These are phyloP conservation scores for Chrysopilus asiliformis DNA, from an alignment of 2,888 invertebrate genomes.

Conservation along the genomic window DNA sequence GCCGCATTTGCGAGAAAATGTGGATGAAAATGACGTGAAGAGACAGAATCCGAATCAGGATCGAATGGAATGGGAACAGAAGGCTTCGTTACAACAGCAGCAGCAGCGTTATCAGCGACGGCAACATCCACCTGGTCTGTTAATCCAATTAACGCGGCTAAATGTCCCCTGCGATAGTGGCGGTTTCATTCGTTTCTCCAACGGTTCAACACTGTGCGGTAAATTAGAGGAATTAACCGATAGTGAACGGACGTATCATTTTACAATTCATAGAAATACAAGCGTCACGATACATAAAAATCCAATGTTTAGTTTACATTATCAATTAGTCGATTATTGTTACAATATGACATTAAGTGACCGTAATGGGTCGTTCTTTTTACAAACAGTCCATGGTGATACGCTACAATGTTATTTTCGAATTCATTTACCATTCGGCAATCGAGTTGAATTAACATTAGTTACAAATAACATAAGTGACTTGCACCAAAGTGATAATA, in stretches of 20 bases:
- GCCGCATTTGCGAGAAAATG: constrained; percentile 19
- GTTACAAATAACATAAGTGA: constrained; percentile 23
- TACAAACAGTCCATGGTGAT: constrained; percentile 42
- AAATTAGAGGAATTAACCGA: constrained; percentile 53
- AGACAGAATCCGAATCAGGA: not conserved
- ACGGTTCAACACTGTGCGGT: constrained; percentile 45
- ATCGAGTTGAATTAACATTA: constrained; percentile 47
- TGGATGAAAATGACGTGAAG: not conserved
- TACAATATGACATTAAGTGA: constrained; percentile 52
- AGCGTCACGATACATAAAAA: constrained; percentile 45
- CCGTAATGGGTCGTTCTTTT: constrained; percentile 51
- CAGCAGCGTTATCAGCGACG: constrained; percentile 1
- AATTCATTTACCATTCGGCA: constrained; percentile 57
- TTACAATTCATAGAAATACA: constrained; percentile 38
- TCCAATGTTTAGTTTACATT: constrained; percentile 52
- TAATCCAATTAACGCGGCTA: constrained; percentile 50
- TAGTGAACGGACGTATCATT: constrained; percentile 47
- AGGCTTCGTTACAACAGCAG: too few species aligned
- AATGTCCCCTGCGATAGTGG: constrained; percentile 55
- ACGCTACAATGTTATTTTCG: constrained; percentile 52
- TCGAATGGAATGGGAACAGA: too few species aligned
- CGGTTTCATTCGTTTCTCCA: constrained; percentile 43
- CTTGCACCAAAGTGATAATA: constrained; percentile 8
- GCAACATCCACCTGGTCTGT: constrained; percentile 37
- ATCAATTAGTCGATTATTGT: constrained; percentile 56